phyloP scores from a whole-genome alignment of 2,888 invertebrate species.

The Ennomos quercinarius region DNA sequence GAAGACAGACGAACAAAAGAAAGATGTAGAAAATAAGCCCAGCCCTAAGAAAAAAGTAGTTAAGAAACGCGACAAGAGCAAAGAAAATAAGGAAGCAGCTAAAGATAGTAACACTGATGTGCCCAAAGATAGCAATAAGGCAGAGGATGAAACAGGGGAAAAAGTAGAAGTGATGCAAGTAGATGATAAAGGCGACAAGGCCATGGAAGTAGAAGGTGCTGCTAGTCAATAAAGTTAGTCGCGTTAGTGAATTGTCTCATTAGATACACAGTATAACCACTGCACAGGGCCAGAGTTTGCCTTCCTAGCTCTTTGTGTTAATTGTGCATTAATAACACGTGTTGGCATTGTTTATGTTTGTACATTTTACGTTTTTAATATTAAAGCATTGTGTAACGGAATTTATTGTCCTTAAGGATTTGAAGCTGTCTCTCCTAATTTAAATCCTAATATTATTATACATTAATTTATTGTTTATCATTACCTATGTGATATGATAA shows the following conservation, averaged over 20 bases:
- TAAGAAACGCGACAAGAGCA: constrained; percentile 80
- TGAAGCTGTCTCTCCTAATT: constrained; percentile 63
- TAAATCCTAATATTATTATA: constrained; percentile 55
- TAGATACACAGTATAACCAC: constrained; percentile 57
- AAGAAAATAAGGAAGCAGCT: constrained; percentile 61
- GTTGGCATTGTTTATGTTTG: constrained; percentile 80
- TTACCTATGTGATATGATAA: constrained; percentile 78
- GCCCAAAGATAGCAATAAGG: constrained; percentile 56
- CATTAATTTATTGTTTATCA: constrained; percentile 84
- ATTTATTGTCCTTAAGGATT: constrained; percentile 70
- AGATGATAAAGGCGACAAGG: constrained; percentile 66
- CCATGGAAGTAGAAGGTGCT: constrained; percentile 80
- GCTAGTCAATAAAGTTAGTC: constrained; percentile 82
- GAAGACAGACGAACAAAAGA: constrained; percentile 46
- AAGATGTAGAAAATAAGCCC: constrained; percentile 56
- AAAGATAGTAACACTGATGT: constrained; percentile 55
- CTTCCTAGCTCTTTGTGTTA: constrained; percentile 58
- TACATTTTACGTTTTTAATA: constrained; percentile 78
- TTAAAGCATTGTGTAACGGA: constrained; percentile 60
- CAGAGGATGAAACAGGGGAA: constrained; percentile 48
- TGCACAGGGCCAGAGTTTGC: constrained; percentile 33
- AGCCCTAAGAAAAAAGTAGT: constrained; percentile 69
- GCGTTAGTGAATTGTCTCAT: constrained; percentile 72
- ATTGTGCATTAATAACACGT: constrained; percentile 70
- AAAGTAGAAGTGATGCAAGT: constrained; percentile 62